phyloP scores from a whole-genome alignment of 2,888 invertebrate genomes.

The Drosophila cognata region DNA sequence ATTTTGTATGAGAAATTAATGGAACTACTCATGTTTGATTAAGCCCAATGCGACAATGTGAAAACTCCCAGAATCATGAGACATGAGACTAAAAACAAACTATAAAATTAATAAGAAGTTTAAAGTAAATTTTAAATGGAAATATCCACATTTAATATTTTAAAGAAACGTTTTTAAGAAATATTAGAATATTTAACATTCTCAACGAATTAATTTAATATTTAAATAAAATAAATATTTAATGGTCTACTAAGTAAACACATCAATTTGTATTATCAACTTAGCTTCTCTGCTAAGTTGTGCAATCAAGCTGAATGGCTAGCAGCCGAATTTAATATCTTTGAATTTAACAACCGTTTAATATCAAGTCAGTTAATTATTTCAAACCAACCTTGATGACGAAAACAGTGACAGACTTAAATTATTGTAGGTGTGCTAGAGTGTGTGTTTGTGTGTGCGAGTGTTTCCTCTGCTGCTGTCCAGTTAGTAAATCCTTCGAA shows the following conservation, averaged over 20 bases:
- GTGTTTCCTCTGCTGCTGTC: conserved; percentile 23
- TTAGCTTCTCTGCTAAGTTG: not conserved
- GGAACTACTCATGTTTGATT: conserved; percentile 8
- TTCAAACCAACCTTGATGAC: conserved; percentile 42
- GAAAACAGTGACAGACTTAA: conserved; percentile 5
- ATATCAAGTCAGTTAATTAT: conserved; percentile 48
- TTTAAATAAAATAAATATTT: not conserved
- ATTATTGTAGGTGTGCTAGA: conserved; percentile 21
- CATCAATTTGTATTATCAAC: not conserved
- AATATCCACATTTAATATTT: not conserved
- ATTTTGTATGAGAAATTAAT: conserved; percentile 24
- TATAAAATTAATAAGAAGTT: not conserved
- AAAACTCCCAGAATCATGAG: not conserved
- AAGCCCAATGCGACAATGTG: not conserved
- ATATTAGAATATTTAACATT: not conserved
- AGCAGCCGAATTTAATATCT: conserved; percentile 25
- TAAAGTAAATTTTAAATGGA: not conserved
- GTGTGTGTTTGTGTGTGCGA: conserved; percentile 11
- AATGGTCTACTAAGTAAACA: too few species aligned
- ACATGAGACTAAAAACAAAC: not conserved
- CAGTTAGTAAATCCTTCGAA: conserved; percentile 67
- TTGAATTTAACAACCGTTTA: conserved; percentile 18
- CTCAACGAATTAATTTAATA: not conserved
- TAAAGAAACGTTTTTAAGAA: not conserved
- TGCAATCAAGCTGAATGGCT: not conserved